phyloP scores from a whole-genome alignment of 2,113 vertebrate genomes.

The Buteo buteo region DNA sequence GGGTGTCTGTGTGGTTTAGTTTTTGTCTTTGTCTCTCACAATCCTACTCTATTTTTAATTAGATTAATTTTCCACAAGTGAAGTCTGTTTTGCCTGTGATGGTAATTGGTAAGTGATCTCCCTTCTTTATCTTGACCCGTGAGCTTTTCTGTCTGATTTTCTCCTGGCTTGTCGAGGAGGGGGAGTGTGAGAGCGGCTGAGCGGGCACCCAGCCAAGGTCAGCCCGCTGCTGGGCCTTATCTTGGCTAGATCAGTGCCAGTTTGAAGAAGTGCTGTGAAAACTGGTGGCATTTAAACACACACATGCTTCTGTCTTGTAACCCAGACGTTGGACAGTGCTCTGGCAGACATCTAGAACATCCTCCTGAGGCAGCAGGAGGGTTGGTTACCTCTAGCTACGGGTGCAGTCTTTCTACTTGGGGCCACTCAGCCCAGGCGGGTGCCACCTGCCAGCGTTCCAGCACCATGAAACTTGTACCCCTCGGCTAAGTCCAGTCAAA shows the following conservation, averaged over 20 bases:
- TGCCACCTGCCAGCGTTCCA: not conserved
- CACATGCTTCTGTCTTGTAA: accelerated
- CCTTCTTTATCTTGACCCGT: not conserved
- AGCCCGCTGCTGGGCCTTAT: not conserved
- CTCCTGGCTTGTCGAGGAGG: accelerated
- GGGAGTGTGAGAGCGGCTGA: not conserved
- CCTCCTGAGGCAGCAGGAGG: not conserved
- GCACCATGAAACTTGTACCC: not conserved
- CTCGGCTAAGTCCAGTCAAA: not conserved
- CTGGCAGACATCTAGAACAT: not conserved
- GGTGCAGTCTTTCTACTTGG: not conserved
- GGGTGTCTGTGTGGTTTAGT: too few relatives aligned
- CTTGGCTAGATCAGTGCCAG: not conserved
- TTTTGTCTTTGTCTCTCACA: not conserved
- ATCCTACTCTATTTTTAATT: not conserved
- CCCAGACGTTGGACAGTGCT: not conserved
- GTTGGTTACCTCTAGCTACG: not conserved
- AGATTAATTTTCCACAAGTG: not conserved
- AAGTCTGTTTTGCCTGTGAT: not conserved
- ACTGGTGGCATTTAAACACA: not conserved
- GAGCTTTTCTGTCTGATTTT: not conserved
- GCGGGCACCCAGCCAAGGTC: accelerated
- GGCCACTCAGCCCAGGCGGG: not conserved
- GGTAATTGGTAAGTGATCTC: not conserved
- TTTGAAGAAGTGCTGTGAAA: not conserved